Conservation (phyloP, 2,888 invertebrate species). For the Calliphora vomitoria region DNA sequence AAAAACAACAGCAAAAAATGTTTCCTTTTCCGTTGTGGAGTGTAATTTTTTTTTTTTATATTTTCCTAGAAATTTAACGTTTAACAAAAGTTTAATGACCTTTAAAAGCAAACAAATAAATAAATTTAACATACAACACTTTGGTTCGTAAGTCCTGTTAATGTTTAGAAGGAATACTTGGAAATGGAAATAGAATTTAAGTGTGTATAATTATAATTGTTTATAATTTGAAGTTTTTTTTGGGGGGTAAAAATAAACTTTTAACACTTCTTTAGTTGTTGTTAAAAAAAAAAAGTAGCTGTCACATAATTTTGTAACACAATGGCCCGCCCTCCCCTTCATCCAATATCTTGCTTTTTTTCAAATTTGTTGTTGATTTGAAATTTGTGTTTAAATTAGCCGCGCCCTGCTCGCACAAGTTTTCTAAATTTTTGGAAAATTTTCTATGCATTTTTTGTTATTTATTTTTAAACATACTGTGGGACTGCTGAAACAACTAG, state of each 20-base stretch:
- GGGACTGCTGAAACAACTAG: too few species aligned
- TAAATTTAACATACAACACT: not conserved
- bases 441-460: too few species aligned
- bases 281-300: not conserved
- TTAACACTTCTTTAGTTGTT: conserved; percentile 26
- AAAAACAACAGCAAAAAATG: conserved; percentile 30
- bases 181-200: not conserved
- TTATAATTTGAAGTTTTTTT: conserved; percentile 26
- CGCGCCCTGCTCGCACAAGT: not conserved
- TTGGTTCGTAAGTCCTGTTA: not conserved
- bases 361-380: not conserved
- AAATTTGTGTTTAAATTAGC: conserved; percentile 9
- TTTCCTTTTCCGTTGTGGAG: conserved; percentile 61
- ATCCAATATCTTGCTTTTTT: not conserved
- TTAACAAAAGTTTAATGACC: conserved; percentile 61
- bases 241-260: not conserved
- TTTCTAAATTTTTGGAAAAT: not conserved
- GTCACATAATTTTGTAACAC: conserved; percentile 11
- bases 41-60: not conserved
- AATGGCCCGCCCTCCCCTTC: not conserved
- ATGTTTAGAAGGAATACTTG: too few species aligned
- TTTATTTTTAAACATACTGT: not conserved
- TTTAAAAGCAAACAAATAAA: conserved; percentile 1
- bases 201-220: conserved; percentile 24
- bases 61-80: not conserved